Base-by-base conservation (phyloP, 2,888 invertebrate species). In the Parnassius orleans region DNA sequence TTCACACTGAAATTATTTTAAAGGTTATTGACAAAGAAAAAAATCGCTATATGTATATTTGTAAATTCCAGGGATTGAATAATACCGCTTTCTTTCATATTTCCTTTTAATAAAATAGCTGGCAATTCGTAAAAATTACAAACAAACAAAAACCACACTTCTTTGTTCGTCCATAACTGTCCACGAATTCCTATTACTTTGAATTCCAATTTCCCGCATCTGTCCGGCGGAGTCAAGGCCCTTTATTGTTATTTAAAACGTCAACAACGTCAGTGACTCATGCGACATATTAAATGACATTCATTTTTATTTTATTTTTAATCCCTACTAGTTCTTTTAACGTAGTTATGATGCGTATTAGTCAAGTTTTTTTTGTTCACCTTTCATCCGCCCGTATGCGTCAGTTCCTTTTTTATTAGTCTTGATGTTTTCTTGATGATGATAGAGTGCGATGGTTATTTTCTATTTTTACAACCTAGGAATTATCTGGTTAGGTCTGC, bases 341-440 rank as follows among this genome's bases (percentile, higher is more conserved):
- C 66, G 62, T 69, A 66, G 65, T 72, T 73, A 72, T 61, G 67
- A 66, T 63, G 63, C 60, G 68, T 72, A 74, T 76, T 75, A 73
- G 72, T 72, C 71, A 69, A 64, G 57, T 69, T 69, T 72, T 69
- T 70, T 70, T 72, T 71, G 66, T 68, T 64, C 63, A 61, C 51
- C 54, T 67, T 66, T 64, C 66, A 61, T 66, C 66, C 57, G 53
- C n/a, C 19, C 50, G 7, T 51, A 50, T 51, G 44, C 19, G 52
- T 19, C 15, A 12, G 46, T 53, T 57, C 53, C 12, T 62, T 63
- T 63, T 62, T 65, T 54, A 61, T 55, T 48, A 56, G 58, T 51
- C 59, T 61, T 68, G 70, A 72, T 70, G 69, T 55, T 64, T 62
- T 64, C 69, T 70, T 73, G 68, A 72, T 72, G 72, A 72, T 73